These are phyloP conservation scores for Heteronetta atricapilla DNA, from an alignment of 2,113 vertebrate species.

Conservation along the genomic window DNA sequence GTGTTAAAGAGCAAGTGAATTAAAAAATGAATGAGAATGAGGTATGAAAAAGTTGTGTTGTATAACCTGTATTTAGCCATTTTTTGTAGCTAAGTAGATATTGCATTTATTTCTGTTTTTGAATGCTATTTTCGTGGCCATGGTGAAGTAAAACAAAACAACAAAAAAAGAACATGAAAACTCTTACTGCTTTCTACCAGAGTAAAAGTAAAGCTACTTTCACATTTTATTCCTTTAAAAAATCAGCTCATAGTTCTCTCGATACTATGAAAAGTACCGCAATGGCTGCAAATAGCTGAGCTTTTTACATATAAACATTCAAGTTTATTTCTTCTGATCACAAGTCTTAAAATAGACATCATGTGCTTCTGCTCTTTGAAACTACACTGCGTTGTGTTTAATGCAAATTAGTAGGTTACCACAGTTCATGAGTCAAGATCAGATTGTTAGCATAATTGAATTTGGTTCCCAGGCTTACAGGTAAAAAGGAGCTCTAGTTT, in stretches of 20 bases:
- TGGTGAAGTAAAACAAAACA: neutral
- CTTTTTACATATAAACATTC: conserved; percentile 38
- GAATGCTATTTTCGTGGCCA: neutral
- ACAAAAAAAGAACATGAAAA: neutral
- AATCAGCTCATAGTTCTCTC: neutral
- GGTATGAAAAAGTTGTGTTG: neutral
- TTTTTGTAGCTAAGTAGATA: neutral
- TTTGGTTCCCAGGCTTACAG: neutral
- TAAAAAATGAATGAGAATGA: neutral
- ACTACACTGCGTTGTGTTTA: neutral
- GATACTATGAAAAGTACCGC: neutral
- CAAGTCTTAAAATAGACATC: conserved; percentile 58
- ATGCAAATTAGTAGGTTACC: conserved; percentile 15
- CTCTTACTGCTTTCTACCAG: neutral
- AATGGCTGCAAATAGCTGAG: conserved; percentile 6
- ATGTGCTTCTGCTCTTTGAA: conserved; percentile 20
- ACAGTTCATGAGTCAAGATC: neutral
- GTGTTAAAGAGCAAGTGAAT: neutral
- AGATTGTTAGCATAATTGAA: neutral
- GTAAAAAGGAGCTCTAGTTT: neutral
- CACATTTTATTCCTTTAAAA: neutral
- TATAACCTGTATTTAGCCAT: neutral
- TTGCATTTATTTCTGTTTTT: neutral
- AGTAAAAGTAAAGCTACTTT: neutral
- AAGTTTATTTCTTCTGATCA: conserved; percentile 57